A percentile compares a stretch with the other conserved stretches of the same genome.
Evolutionary conservation across 2,888 invertebrate genomes (phyloP).

Genomic region (Amphipoea lucens): DNA sequence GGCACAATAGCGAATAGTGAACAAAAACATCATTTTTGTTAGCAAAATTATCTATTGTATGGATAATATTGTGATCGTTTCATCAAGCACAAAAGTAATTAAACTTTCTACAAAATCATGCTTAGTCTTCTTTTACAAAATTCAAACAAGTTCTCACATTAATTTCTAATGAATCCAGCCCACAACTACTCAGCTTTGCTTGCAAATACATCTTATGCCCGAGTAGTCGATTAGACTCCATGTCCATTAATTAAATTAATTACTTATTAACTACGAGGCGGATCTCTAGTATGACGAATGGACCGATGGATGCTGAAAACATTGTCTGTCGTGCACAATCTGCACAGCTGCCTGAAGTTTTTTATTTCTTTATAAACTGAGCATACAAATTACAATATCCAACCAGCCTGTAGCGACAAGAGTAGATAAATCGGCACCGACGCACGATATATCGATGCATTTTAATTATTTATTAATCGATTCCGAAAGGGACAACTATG

Average conservation of each 20-base stretch:
- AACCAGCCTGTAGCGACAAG: constrained; percentile 59
- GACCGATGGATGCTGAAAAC: constrained; percentile 18
- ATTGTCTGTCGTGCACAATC: constrained; percentile 21
- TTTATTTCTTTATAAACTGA: constrained; percentile 40
- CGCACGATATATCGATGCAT: constrained; percentile 73
- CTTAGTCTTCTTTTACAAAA: neutral
- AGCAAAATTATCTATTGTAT: neutral
- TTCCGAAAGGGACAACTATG: constrained; percentile 63
- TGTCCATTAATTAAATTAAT: constrained; percentile 49
- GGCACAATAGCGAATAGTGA: constrained; percentile 7
- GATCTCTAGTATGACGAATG: constrained; percentile 31
- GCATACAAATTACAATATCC: constrained; percentile 55
- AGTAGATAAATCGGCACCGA: constrained; percentile 65
- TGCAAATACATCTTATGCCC: constrained; percentile 6
- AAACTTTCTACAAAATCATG: neutral
- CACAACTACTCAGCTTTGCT: constrained; percentile 21
- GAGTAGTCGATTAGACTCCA: constrained; percentile 15
- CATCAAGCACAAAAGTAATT: neutral
- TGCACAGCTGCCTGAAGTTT: constrained; percentile 26
- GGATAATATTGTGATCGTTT: constrained; percentile 2
- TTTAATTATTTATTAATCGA: constrained; percentile 79
- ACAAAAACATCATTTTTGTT: neutral
- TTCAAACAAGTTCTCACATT: constrained; percentile 16
- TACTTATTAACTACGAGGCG: constrained; percentile 41
- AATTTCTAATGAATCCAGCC: constrained; percentile 23